phyloP scores from a whole-genome alignment of 1,140 invertebrate species.

The Nasonia vitripennis region DNA sequence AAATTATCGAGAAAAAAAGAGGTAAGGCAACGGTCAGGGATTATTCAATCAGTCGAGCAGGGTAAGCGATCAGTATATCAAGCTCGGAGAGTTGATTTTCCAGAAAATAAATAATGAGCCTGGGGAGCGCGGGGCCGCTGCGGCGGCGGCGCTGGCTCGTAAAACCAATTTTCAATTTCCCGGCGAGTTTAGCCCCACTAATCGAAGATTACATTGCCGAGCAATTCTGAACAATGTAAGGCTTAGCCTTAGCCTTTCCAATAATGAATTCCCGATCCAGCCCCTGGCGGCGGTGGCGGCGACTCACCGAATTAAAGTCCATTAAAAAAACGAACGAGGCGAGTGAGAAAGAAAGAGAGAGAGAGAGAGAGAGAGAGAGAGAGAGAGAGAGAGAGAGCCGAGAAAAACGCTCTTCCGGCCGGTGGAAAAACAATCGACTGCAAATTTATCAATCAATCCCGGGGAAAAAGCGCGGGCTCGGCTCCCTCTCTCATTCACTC shows the following conservation, averaged over 20 bases:
- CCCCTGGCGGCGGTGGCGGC: background rate
- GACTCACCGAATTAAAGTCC: constrained; percentile 17
- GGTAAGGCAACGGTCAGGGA: background rate
- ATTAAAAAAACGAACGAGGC: constrained; percentile 21
- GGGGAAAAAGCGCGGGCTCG: background rate
- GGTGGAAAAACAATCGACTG: constrained; percentile 41
- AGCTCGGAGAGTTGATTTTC: background rate
- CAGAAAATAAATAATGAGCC: background rate
- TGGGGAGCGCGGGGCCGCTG: background rate
- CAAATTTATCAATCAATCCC: constrained; percentile 47
- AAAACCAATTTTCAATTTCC: constrained; percentile 26
- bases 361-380: background rate
- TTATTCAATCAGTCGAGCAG: background rate
- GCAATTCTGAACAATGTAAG: constrained; percentile 32
- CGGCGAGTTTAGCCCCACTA: background rate
- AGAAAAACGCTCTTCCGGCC: background rate
- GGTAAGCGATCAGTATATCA: background rate
- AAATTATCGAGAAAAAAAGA: background rate
- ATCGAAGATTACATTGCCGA: constrained; percentile 34
- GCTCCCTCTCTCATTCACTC: background rate
- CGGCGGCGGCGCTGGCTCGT: background rate
- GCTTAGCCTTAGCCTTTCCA: constrained; percentile 7
- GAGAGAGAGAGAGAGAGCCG: background rate
- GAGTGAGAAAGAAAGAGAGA: background rate
- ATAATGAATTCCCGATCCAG: constrained; percentile 37